phyloP scores from a whole-genome alignment of 2,888 invertebrate species.

The Sarcophaga caerulescens region DNA sequence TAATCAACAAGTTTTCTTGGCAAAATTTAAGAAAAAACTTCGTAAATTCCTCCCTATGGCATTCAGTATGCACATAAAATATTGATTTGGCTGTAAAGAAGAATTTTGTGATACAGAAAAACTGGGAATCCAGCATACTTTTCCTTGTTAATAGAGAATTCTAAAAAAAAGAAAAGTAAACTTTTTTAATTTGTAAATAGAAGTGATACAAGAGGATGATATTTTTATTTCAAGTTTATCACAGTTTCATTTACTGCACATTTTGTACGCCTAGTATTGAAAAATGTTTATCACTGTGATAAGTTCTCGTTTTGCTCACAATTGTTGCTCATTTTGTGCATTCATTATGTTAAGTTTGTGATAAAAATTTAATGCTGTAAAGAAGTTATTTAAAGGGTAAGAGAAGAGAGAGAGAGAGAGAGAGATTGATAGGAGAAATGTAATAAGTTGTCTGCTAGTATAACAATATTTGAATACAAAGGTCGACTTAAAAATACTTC shows the following conservation, averaged over 20 bases:
- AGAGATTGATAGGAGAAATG: too few species aligned
- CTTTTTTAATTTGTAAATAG: neutral
- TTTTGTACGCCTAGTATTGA: conserved; percentile 55
- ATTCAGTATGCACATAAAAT: neutral
- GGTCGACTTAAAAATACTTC: too few species aligned
- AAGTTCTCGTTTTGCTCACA: conserved; percentile 39
- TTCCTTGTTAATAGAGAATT: conserved; percentile 19
- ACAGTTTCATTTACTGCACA: neutral
- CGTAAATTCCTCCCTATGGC: neutral
- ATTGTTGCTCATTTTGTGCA: neutral
- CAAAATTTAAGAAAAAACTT: neutral
- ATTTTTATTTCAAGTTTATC: neutral
- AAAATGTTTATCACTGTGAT: conserved; percentile 67
- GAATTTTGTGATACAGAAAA: conserved; percentile 27
- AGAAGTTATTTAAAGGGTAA: too few species aligned
- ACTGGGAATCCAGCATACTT: conserved; percentile 54
- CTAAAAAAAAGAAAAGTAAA: too few species aligned
- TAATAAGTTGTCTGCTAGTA: too few species aligned
- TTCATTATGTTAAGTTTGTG: conserved; percentile 14
- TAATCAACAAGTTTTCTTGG: conserved; percentile 57
- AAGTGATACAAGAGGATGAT: neutral
- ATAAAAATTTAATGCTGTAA: conserved; percentile 3
- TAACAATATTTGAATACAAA: too few species aligned
- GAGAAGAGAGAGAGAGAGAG: too few species aligned
- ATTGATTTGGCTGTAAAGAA: conserved; percentile 12